Base-by-base conservation (phyloP, 2,797 vertebrate species). In the Sandelia bainsii region DNA sequence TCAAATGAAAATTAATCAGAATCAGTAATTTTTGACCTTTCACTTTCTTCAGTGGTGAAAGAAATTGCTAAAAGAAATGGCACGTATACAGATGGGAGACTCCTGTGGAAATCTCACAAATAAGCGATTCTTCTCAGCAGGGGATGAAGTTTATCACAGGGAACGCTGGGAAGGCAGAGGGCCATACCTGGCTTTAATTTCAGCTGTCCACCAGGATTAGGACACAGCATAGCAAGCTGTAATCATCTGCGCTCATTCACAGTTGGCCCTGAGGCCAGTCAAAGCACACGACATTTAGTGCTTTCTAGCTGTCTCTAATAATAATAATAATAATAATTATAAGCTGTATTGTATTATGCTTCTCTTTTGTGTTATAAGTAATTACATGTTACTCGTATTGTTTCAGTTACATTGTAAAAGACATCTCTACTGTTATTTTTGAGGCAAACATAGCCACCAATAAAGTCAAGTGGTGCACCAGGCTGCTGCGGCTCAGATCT, bases 101-200 rank as follows among this genome's bases (percentile, higher is more conserved):
- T 54, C 29, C 42, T 66, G 34, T 68, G 42, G 44, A 86, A 75
- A 77, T 42, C 44, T 67, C 49, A 75, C 67, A 82, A 80, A 70
- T 74, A 82, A 71, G 73, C 19, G 76, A 75, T 79, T 87, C 51
- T 82, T 72, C 88, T 88, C 90, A 77, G 87, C 76, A 52, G 87
- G 87, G 82, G 83, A 64, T 77, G 58, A 23, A 61, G 69, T 75
- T 82, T 73, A 86, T 91, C 82, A 71, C 62, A 63, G 78, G 67
- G 90, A 86, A 89, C 78, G 63, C 78, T 86, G 84, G 83, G 74
- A 88, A 87, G 79, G 73, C 77, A 72, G 78, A 78, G 76, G 79
- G 79, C 75, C 51, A 23, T 91, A 93, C 92, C 92, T 93, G 91
- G 91, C 82, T 93, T 93, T 91, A 86, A 93, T 93, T 93, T 90